Evolutionary conservation across 2,888 invertebrate species (phyloP), one percentile per base, ranked within the genome.

Genomic region (Imbricaverruca yamaguchii): DNA sequence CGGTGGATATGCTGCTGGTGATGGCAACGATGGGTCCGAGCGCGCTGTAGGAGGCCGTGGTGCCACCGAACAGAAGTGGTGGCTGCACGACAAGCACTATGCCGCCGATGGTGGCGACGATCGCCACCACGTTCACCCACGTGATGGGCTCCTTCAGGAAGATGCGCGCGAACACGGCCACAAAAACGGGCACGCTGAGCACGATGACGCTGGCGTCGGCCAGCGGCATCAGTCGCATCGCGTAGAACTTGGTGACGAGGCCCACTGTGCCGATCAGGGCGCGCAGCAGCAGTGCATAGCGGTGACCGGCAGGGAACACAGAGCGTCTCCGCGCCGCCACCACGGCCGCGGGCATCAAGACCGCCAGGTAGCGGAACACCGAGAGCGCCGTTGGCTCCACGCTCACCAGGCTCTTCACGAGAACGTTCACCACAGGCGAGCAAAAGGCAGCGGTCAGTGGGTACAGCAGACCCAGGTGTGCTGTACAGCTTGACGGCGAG

Each of bases 181-280:
- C 79, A 15, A 57, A 79, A n/a, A 79, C 79, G 18, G 79, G 79
- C 56, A n/a, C 23, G 55, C 56, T 56, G 12, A 57, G 23, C 56
- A 57, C n/a, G 53, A 79, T 53, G 23, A 59, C 79, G 55, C n/a
- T 79, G n/a, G 59, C 79, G n/a, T 79, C 79, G 55, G 79, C 53
- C 55, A 79, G 79, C 79, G 55, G 55, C 56, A 79, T 53, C 21
- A 10, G 25, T 12, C 79, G 56, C 79, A 79, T n/a, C 23, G 79
- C 79, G 59, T 79, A 79, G 79, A 79, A 79, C 79, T 94, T 94
- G 85, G 95, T 90, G 92, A 95, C 94, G 81, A 96, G 88, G 0
- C 94, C 94, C 0, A 94, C 93, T 25, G 95, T 94, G 67, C 96
- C 96, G 81, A 94, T 93, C 83, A 96, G 91, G 82, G 94, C 95